A percentile compares a stretch with the other conserved stretches of the same genome.
These are phyloP conservation scores for Scelioninae gen. 2 DNA, from an alignment of 2,888 invertebrate genomes.

Conservation along the genomic window DNA sequence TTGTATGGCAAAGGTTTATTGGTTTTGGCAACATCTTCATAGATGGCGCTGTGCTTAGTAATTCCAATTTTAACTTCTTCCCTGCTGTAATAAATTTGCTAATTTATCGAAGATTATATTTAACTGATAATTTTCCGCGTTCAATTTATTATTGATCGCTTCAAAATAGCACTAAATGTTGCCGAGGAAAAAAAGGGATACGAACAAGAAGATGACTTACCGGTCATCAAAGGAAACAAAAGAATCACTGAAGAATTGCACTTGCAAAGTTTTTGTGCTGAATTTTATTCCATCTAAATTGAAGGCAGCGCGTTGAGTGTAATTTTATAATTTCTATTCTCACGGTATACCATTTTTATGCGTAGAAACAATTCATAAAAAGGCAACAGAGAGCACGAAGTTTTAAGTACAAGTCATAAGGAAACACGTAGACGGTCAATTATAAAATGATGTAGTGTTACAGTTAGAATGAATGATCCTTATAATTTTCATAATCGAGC, in stretches of 20 bases:
- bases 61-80: no score
- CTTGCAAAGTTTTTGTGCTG: slow-evolving; percentile 4
- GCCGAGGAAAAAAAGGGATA: no score
- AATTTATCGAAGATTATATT: no score
- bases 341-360: slow-evolving; percentile 14
- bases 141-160: no score
- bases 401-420: slow-evolving; percentile 43
- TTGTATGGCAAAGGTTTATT: no score
- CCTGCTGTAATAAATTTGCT: no score
- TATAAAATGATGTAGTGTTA: slow-evolving; percentile 55
- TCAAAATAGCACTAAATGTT: no score
- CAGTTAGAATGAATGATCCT: slow-evolving; percentile 57
- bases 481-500: slow-evolving; percentile 57
- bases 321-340: slow-evolving; percentile 37
- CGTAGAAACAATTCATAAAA: slow-evolving; percentile 15
- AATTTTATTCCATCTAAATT: slow-evolving; percentile 33
- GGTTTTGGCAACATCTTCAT: no score
- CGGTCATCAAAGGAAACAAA: not conserved
- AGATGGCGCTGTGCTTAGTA: no score
- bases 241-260: not conserved
- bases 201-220: no score
- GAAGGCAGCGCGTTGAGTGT: slow-evolving; percentile 19
- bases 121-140: no score
- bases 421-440: slow-evolving; percentile 35
- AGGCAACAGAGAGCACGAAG: slow-evolving; percentile 21